Evolutionary conservation across 2,888 invertebrate species (phyloP).

Genomic region (Scelioninae gen. 1): DNA sequence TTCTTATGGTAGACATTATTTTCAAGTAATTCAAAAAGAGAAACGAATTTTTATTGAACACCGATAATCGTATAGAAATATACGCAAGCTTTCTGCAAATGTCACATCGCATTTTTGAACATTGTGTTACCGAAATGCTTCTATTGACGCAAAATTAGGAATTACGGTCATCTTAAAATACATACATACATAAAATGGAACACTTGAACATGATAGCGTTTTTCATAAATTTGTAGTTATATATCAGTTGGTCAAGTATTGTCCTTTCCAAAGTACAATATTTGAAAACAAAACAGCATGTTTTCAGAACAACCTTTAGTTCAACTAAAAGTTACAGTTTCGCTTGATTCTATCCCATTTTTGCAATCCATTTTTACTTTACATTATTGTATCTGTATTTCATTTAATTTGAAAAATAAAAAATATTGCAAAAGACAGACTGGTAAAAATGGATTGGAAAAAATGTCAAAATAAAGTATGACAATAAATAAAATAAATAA

Average conservation of each 20-base stretch:
- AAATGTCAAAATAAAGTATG: no score
- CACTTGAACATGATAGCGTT: slow-evolving; percentile 6
- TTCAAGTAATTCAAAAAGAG: no score
- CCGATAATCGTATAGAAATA: slow-evolving; percentile 32
- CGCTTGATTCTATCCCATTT: no score
- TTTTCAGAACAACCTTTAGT: slow-evolving; percentile 5
- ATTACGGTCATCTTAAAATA: not conserved
- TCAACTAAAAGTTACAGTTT: no score
- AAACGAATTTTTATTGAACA: not conserved
- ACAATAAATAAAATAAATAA: no score
- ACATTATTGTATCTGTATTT: no score
- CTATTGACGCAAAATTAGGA: slow-evolving; percentile 4
- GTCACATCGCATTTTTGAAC: slow-evolving; percentile 27
- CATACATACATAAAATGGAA: not conserved
- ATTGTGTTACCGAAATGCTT: not conserved
- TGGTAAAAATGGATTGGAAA: no score
- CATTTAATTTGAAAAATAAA: no score
- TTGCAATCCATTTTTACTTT: no score
- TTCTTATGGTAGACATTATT: not conserved
- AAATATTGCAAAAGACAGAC: no score
- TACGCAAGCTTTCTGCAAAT: slow-evolving; percentile 25
- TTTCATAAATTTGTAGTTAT: slow-evolving; percentile 5
- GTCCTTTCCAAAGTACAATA: slow-evolving; percentile 8
- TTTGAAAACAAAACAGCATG: slow-evolving; percentile 13
- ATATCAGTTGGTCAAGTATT: slow-evolving; percentile 28